Base-by-base conservation (phyloP, 2,113 vertebrate species). In the Notarius lentiginosus region DNA sequence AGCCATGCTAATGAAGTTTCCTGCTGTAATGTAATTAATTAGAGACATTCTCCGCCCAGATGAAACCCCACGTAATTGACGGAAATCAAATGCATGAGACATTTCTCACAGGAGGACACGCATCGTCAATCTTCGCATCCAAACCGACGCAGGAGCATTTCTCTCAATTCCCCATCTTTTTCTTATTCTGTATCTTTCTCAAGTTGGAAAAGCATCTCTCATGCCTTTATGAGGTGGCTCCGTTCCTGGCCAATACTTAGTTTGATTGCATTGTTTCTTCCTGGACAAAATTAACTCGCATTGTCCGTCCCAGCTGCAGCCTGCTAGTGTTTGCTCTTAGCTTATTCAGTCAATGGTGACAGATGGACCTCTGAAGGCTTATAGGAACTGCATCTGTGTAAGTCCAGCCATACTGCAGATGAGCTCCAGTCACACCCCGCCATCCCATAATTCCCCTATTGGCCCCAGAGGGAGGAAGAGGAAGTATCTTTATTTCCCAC, bases 1-100 rank as follows among this genome's bases (percentile, higher is more conserved):
- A 49, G n/a, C 84, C 79, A 53, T 87, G 87, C 70, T 87, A 91
- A 91, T 90, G 87, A 90, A 85, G 85, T 86, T 90, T 90, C 66
- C 56, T n/a, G 56, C 47, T 24, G 73, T 90, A 87, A 89, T 88
- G 81, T 70, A 87, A 90, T 88, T 86, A 82, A 85, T 91, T 88
- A 75, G 61, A 86, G 86, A 82, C 86, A 83, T 84, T 89, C 87
- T 70, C 85, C 72, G 51, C 18, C 87, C 79, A 80, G 41, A 86
- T 84, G 34, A 87, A 88, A 72, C 65, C 86, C 79, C 5, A 24
- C 76, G 70, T 86, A 86, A 86, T 83, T 63, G 60, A 89, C 89
- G 53, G 80, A 84, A 90, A 84, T 79, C 76, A 27, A 85, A 85
- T 81, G 58, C 76, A 60, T 6, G 7, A 70, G 72, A n/a, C 86